Conservation (phyloP, 2,113 vertebrate genomes). For the Poeciliopsis turrubarensis region DNA sequence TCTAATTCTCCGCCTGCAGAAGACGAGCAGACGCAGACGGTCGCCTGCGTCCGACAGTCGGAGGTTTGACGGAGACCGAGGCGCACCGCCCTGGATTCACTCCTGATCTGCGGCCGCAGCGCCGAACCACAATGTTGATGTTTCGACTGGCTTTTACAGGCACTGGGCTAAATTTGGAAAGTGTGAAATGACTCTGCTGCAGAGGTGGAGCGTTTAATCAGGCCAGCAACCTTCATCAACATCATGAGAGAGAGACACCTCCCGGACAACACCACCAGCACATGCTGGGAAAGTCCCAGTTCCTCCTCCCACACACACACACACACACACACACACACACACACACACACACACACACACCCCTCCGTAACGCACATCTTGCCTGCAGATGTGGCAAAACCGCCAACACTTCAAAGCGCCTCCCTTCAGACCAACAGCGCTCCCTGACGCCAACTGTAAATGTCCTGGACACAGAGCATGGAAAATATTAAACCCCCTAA, state of each 20-base stretch:
- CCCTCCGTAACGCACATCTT: constrained; percentile 87
- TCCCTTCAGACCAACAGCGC: constrained; percentile 92
- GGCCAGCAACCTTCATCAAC: constrained; percentile 32
- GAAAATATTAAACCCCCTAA: constrained; percentile 91
- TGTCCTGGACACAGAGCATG: constrained; percentile 94
- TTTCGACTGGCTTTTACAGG: constrained; percentile 26
- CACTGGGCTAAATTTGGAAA: constrained; percentile 52
- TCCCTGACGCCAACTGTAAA: constrained; percentile 98
- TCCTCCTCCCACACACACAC: constrained; percentile 29
- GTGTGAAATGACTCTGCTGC: constrained; percentile 45
- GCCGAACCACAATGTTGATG: constrained; percentile 24
- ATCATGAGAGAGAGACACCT: constrained; percentile 23
- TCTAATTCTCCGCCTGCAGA: constrained; percentile 69
- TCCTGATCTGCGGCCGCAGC: constrained; percentile 35
- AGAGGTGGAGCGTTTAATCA: constrained; percentile 37
- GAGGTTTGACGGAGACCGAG: constrained; percentile 47
- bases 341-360: no score
- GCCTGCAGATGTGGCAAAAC: constrained; percentile 96
- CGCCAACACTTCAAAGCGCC: constrained; percentile 97
- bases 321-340: no score
- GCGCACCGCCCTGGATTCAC: constrained; percentile 36
- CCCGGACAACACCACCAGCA: constrained; percentile 40
- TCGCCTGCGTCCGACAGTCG: constrained; percentile 62
- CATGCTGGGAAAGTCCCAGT: constrained; percentile 65
- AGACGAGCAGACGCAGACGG: constrained; percentile 69